Conservation (phyloP, 2,888 invertebrate genomes). For the Rhagonycha lutea region DNA sequence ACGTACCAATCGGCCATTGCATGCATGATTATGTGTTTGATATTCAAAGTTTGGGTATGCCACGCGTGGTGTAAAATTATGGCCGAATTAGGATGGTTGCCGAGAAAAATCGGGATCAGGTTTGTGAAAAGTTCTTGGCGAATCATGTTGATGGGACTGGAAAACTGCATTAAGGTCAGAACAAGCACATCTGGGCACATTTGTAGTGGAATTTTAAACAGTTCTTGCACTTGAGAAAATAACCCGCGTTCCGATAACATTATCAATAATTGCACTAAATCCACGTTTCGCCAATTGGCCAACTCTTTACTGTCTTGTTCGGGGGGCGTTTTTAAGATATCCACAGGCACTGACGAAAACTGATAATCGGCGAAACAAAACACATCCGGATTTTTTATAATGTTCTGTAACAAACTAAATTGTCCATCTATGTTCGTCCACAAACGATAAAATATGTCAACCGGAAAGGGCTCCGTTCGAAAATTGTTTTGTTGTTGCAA, state of each 20-base stretch:
- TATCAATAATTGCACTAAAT: conserved; percentile 86
- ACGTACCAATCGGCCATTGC: conserved; percentile 98
- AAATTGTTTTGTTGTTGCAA: conserved; percentile 72
- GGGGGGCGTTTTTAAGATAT: conserved; percentile 90
- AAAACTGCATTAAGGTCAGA: conserved; percentile 85
- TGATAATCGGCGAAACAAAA: conserved; percentile 94
- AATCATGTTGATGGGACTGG: conserved; percentile 75
- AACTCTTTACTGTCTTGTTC: conserved; percentile 95
- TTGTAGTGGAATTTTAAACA: conserved; percentile 89
- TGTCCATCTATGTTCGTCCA: conserved; percentile 96
- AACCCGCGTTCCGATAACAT: conserved; percentile 86
- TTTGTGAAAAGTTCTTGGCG: conserved; percentile 86
- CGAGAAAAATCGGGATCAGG: conserved; percentile 90
- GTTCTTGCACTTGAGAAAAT: conserved; percentile 76
- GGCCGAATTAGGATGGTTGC: conserved; percentile 94
- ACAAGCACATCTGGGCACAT: conserved; percentile 94
- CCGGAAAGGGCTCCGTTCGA: conserved; percentile 78
- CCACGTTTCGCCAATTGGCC: conserved; percentile 90
- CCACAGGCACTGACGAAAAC: conserved; percentile 83
- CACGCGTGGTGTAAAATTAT: conserved; percentile 96
- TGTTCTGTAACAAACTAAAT: conserved; percentile 83
- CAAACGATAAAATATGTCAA: conserved; percentile 85
- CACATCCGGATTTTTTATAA: conserved; percentile 88
- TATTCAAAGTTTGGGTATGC: conserved; percentile 72
- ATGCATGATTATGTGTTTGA: conserved; percentile 88